Conservation (phyloP, 2,888 invertebrate species). For the Reticulitermes lucifugus region DNA sequence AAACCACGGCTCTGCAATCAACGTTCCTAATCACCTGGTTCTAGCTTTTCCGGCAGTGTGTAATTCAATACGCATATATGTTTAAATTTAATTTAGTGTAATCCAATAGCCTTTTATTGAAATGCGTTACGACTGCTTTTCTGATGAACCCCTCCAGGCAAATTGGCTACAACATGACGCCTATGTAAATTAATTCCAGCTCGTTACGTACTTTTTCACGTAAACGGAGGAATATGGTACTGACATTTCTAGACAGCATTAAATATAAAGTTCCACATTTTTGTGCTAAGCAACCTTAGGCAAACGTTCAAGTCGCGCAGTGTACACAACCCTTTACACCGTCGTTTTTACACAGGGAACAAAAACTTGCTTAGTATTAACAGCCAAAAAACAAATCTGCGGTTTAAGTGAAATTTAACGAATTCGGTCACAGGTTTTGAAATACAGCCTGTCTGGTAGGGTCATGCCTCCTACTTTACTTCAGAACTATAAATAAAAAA, state of each 20-base stretch:
- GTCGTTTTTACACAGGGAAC: too few species aligned
- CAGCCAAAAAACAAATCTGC: too few species aligned
- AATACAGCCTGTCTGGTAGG: too few species aligned
- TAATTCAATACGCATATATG: constrained; percentile 15
- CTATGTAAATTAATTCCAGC: not conserved
- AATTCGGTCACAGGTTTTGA: too few species aligned
- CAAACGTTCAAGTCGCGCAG: too few species aligned
- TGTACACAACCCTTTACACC: too few species aligned
- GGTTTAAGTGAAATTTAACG: too few species aligned
- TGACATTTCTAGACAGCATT: not conserved
- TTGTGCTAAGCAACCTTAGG: too few species aligned
- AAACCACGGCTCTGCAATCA: not conserved
- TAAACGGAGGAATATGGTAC: not conserved
- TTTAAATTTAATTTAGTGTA: constrained; percentile 36
- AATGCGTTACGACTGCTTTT: not conserved
- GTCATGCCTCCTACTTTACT: too few species aligned
- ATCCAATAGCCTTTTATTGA: constrained; percentile 28
- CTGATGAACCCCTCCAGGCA: constrained; percentile 4
- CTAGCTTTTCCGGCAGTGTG: constrained; percentile 8
- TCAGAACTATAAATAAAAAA: too few species aligned
- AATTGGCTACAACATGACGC: constrained; percentile 11
- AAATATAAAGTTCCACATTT: too few species aligned
- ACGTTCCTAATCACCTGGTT: constrained; percentile 8
- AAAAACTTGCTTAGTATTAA: too few species aligned
- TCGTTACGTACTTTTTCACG: not conserved